phyloP scores from a whole-genome alignment of 2,113 vertebrate genomes.

The Orcinus orca region DNA sequence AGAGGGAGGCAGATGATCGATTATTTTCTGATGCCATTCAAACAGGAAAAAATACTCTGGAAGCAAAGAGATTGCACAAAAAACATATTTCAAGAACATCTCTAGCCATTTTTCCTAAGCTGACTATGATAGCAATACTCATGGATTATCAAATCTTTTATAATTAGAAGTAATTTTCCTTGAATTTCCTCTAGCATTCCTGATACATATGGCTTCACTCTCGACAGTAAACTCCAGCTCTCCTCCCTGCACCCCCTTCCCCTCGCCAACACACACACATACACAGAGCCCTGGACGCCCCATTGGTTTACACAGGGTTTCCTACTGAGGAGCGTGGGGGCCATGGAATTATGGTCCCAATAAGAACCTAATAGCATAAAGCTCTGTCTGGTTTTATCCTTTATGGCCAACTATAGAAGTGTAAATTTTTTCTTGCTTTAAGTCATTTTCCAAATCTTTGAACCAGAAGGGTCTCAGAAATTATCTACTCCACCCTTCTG shows the following conservation, averaged over 20 bases:
- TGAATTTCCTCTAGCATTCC: neutral
- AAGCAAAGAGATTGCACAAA: neutral
- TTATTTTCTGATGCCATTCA: constrained; percentile 47
- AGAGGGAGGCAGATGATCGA: neutral
- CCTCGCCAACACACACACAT: neutral
- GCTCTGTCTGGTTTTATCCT: neutral
- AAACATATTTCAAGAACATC: neutral
- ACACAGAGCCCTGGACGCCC: neutral
- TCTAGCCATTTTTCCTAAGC: neutral
- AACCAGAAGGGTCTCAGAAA: neutral
- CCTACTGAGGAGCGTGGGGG: neutral
- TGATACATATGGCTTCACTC: neutral
- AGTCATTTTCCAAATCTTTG: neutral
- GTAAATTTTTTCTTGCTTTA: neutral
- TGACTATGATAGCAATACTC: neutral
- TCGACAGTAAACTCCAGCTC: neutral
- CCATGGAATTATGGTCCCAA: neutral
- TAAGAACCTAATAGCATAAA: neutral
- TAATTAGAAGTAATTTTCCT: constrained; percentile 10
- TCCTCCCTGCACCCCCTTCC: neutral
- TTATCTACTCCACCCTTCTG: neutral
- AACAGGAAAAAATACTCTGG: constrained; percentile 21
- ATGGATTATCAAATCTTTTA: neutral
- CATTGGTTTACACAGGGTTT: neutral
- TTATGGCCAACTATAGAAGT: neutral